Percentiles rank a stretch among this genome's conserved stretches.
phyloP scores from a whole-genome alignment of 2,888 invertebrate species.

The Parnassius glacialis region DNA sequence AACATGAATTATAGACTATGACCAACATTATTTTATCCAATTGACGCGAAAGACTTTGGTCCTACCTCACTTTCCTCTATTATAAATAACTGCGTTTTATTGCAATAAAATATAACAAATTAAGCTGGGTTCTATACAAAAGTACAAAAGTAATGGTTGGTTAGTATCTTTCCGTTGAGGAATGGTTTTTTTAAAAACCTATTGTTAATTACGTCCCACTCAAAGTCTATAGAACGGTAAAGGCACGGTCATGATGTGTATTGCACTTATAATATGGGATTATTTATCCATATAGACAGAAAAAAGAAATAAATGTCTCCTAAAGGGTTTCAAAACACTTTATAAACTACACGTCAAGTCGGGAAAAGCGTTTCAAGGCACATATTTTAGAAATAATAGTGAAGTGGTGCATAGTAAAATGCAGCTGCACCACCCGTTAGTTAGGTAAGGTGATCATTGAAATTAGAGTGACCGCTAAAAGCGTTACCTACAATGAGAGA shows the following conservation, averaged over 20 bases:
- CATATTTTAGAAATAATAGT: conserved; percentile 79
- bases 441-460: conserved; percentile 56
- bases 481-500: conserved; percentile 61
- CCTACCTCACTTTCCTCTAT: conserved; percentile 61
- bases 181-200: conserved; percentile 69
- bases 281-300: conserved; percentile 73
- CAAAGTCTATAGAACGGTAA: conserved; percentile 80
- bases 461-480: conserved; percentile 70
- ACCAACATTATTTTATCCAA: conserved; percentile 60
- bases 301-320: conserved; percentile 74
- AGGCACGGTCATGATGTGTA: conserved; percentile 81
- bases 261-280: conserved; percentile 72
- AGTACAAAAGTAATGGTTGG: conserved; percentile 66
- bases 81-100: conserved; percentile 50
- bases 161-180: conserved; percentile 56
- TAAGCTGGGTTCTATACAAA: conserved; percentile 62
- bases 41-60: conserved; percentile 67
- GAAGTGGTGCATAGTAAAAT: conserved; percentile 58
- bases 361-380: conserved; percentile 80
- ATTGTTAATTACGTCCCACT: conserved; percentile 81
- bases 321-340: conserved; percentile 76
- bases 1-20: conserved; percentile 66
- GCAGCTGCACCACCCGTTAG: conserved; percentile 52
- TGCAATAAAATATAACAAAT: conserved; percentile 50
- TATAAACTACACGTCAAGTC: conserved; percentile 75